phyloP scores from a whole-genome alignment of 2,113 vertebrate species.

The Syngnathus scovelli region DNA sequence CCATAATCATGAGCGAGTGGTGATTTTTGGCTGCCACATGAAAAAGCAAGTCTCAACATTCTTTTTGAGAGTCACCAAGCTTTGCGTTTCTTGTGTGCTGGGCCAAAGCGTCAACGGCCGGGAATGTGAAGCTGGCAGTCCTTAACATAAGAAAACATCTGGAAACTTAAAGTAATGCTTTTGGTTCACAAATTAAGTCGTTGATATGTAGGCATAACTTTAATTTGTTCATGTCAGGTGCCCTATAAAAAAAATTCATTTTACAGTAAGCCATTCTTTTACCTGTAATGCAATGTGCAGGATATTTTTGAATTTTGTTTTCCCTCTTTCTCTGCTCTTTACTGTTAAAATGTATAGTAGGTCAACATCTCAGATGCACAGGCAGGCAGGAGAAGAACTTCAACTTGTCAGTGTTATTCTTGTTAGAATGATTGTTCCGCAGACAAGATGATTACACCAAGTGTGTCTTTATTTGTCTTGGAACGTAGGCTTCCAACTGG shows the following conservation, averaged over 20 bases:
- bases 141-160: conserved; percentile 13
- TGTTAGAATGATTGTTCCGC: conserved; percentile 30
- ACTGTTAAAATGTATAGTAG: conserved; percentile 8
- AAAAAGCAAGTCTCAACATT: conserved; percentile 13
- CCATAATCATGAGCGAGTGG: conserved; percentile 28
- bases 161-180: neutral
- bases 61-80: conserved; percentile 28
- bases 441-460: conserved; percentile 40
- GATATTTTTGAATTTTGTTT: neutral
- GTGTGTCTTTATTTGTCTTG: conserved; percentile 30
- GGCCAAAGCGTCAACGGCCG: conserved; percentile 8
- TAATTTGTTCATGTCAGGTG: neutral
- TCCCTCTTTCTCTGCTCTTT: neutral
- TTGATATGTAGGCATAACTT: neutral
- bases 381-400: conserved; percentile 35
- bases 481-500: conserved; percentile 12
- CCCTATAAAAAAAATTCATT: neutral
- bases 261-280: conserved; percentile 1
- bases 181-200: neutral
- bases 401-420: conserved; percentile 23
- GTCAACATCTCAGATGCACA: conserved; percentile 39
- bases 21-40: conserved; percentile 12
- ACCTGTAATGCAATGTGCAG: neutral
- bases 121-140: conserved; percentile 10
- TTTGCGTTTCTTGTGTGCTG: conserved; percentile 34